Percentiles rank a stretch among this genome's conserved stretches.
Conservation (phyloP, 2,888 invertebrate species). For the Homarus gammarus region DNA sequence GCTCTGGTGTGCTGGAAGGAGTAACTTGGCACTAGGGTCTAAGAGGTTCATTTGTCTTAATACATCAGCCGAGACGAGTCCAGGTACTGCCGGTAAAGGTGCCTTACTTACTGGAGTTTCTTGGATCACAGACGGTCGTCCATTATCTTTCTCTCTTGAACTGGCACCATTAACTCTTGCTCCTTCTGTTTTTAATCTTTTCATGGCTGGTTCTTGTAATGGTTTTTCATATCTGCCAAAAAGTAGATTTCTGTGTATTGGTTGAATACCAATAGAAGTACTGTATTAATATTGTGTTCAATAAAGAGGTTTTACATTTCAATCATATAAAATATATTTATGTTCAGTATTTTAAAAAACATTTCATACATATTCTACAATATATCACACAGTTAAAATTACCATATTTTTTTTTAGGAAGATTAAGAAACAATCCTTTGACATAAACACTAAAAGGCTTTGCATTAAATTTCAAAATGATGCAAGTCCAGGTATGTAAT, state of each 20-base stretch:
- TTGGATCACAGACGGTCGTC: constrained; percentile 60
- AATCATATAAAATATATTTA: not conserved
- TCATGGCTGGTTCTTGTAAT: constrained; percentile 64
- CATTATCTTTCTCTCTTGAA: constrained; percentile 56
- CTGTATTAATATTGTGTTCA: not conserved
- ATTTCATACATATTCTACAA: no score
- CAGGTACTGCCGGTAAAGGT: constrained; percentile 70
- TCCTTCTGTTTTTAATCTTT: constrained; percentile 70
- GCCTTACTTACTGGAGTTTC: constrained; percentile 59
- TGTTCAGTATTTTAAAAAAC: no score
- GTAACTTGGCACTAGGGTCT: constrained; percentile 65
- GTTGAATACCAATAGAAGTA: constrained; percentile 4
- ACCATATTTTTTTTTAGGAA: no score
- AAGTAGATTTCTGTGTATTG: constrained; percentile 26
- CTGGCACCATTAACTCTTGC: constrained; percentile 70
- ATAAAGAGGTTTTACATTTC: not conserved
- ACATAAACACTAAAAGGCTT: no score
- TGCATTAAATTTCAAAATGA: no score
- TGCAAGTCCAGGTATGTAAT: no score
- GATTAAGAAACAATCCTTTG: no score
- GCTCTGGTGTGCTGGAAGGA: constrained; percentile 75
- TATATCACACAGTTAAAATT: not conserved
- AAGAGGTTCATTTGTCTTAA: constrained; percentile 72
- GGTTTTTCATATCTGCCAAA: constrained; percentile 61
- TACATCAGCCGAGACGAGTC: constrained; percentile 73